These are phyloP conservation scores for Lypha dubia DNA, from an alignment of 2,888 invertebrate species.

Conservation along the genomic window DNA sequence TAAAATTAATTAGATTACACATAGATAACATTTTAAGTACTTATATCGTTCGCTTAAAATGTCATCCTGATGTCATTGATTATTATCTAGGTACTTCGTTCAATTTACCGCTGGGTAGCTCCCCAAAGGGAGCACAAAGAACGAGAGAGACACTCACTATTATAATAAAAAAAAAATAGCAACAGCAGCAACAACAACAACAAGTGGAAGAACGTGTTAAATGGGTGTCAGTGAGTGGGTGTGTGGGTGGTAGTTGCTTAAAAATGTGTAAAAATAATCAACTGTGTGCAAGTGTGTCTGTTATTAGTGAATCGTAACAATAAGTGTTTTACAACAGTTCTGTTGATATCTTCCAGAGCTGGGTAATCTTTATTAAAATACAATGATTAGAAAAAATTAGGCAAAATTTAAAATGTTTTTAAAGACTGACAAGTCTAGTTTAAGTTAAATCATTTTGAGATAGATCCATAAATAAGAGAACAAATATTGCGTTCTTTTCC, in stretches of 20 bases:
- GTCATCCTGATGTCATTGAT: too few species aligned
- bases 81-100: too few species aligned
- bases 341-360: conserved; percentile 29
- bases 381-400: not conserved
- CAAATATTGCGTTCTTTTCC: too few species aligned
- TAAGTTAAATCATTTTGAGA: too few species aligned
- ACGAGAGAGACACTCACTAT: not conserved
- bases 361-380: not conserved
- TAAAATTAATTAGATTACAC: too few species aligned
- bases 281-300: conserved; percentile 25
- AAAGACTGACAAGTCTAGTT: too few species aligned
- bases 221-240: conserved; percentile 1
- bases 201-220: not conserved
- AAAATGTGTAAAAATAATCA: conserved; percentile 8
- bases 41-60: too few species aligned
- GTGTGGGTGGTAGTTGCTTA: not conserved
- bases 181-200: not conserved
- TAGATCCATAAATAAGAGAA: too few species aligned
- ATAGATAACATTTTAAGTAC: too few species aligned
- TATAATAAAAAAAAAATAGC: too few species aligned
- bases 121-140: conserved; percentile 48
- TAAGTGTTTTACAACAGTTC: conserved; percentile 43
- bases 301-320: conserved; percentile 45
- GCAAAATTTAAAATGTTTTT: too few species aligned
- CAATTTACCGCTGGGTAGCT: too few species aligned